phyloP scores from a whole-genome alignment of 1,140 invertebrate species.

The Sarcophaga peregrina region DNA sequence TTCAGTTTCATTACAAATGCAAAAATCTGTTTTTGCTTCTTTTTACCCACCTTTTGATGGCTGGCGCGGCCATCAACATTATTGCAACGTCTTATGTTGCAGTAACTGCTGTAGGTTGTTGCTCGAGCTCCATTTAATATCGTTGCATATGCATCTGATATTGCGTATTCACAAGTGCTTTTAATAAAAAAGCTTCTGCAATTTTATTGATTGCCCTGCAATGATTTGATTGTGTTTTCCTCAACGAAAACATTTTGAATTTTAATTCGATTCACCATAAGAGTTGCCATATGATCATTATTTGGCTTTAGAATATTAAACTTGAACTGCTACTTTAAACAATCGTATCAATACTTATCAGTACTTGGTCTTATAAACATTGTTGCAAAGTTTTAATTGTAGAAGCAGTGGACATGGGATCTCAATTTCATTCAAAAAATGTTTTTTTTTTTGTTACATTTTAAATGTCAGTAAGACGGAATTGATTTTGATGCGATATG shows the following conservation, averaged over 20 bases:
- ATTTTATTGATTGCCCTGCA: slow-evolving; percentile 29
- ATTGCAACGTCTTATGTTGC: background rate
- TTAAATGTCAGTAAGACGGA: too few relatives aligned
- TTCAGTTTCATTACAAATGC: slow-evolving; percentile 47
- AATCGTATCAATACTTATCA: too few relatives aligned
- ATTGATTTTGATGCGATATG: too few relatives aligned
- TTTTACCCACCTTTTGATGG: slow-evolving; percentile 23
- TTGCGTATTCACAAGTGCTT: slow-evolving; percentile 14
- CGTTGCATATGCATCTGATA: background rate
- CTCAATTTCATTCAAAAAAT: too few relatives aligned
- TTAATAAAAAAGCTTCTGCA: slow-evolving; percentile 27
- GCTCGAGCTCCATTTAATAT: background rate
- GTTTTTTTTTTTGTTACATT: too few relatives aligned
- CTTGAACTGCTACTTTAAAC: too few relatives aligned
- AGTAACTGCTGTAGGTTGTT: slow-evolving; percentile 1
- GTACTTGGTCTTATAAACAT: too few relatives aligned
- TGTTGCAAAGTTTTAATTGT: too few relatives aligned
- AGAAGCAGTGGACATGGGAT: too few relatives aligned
- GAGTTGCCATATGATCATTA: background rate
- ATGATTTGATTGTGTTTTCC: background rate
- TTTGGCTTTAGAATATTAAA: too few relatives aligned
- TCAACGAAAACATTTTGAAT: background rate
- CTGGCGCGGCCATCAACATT: background rate
- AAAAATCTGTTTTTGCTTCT: slow-evolving; percentile 30
- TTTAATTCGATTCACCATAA: background rate